These are phyloP conservation scores for Aproaerema taeniolella DNA, from an alignment of 2,888 invertebrate species.

Conservation along the genomic window DNA sequence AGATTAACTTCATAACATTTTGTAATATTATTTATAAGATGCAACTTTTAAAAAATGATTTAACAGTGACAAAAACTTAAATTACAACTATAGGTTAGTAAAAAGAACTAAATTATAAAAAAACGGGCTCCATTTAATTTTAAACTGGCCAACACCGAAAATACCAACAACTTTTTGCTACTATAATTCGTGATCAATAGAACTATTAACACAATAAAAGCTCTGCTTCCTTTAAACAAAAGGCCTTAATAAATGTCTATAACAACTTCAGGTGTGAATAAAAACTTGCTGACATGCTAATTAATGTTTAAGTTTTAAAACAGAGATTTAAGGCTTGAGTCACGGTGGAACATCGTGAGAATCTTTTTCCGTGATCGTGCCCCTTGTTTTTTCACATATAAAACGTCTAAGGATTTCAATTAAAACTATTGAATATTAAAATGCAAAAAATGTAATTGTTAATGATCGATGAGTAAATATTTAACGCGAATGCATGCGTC, in stretches of 20 bases:
- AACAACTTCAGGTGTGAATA: slow-evolving; percentile 24
- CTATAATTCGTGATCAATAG: slow-evolving; percentile 25
- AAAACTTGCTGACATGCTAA: slow-evolving; percentile 40
- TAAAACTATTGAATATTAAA: slow-evolving; percentile 27
- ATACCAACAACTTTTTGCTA: slow-evolving; percentile 12
- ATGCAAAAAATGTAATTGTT: slow-evolving; percentile 6
- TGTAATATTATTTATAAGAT: not conserved
- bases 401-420: slow-evolving; percentile 27
- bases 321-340: slow-evolving; percentile 24
- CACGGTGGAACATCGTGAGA: slow-evolving; percentile 40
- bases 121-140: too few species aligned
- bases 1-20: not conserved
- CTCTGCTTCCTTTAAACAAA: slow-evolving; percentile 24
- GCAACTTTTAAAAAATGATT: not conserved
- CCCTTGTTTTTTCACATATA: slow-evolving; percentile 24
- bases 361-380: slow-evolving; percentile 62
- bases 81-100: too few species aligned
- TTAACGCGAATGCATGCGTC: slow-evolving; percentile 3
- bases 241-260: slow-evolving; percentile 26
- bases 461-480: slow-evolving; percentile 7
- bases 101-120: too few species aligned
- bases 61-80: too few species aligned
- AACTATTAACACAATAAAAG: slow-evolving; percentile 15
- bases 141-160: too few species aligned
- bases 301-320: slow-evolving; percentile 25